Evolutionary conservation across 2,888 invertebrate genomes (phyloP).

Genomic region (Tenthredo mesomela): DNA sequence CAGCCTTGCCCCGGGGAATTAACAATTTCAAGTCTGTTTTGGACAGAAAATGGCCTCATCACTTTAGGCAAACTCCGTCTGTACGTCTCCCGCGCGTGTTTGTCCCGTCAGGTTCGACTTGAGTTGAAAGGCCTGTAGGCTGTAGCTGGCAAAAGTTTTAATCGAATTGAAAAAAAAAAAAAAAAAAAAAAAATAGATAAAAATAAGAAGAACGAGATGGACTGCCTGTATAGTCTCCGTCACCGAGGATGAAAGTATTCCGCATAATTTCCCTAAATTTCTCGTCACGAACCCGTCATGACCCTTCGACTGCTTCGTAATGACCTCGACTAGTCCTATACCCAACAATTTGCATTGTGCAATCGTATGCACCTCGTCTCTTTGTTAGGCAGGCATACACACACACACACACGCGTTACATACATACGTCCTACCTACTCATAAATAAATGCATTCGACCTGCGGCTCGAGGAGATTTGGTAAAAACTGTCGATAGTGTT

Average conservation of each 20-base stretch:
- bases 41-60: slow-evolving; percentile 1
- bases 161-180: neutral
- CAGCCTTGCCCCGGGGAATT: no score
- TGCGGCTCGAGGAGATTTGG: neutral
- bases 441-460: neutral
- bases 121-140: slow-evolving; percentile 20
- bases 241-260: neutral
- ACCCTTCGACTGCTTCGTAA: neutral
- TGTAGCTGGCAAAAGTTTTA: neutral
- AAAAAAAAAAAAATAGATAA: no score
- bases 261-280: neutral
- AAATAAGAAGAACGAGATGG: neutral
- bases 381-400: neutral
- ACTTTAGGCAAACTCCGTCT: neutral
- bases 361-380: neutral
- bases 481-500: neutral
- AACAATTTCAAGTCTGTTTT: neutral
- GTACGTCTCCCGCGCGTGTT: neutral
- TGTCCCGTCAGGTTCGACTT: slow-evolving; percentile 1
- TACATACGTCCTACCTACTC: neutral
- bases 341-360: neutral
- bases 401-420: no score
- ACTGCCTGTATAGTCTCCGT: neutral
- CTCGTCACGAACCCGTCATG: neutral
- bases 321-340: neutral